Conservation (phyloP, 2,113 vertebrate genomes). For the Cyanoramphus novaezelandiae region DNA sequence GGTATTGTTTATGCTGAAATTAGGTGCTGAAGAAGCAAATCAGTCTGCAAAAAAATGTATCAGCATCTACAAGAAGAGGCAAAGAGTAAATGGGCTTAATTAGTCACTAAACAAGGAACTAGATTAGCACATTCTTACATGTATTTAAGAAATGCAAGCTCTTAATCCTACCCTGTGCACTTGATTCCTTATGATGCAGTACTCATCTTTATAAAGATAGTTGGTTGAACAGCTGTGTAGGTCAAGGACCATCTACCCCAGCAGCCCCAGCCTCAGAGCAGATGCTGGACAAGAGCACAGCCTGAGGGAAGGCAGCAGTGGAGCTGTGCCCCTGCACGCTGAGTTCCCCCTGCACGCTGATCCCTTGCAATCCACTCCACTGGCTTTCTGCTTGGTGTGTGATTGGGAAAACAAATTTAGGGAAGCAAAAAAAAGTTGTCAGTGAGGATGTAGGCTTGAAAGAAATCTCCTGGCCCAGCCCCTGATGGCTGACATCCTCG, state of each 20-base stretch:
- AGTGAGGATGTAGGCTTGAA: neutral
- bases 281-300: neutral
- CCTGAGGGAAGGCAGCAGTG: neutral
- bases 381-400: neutral
- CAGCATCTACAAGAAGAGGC: constrained; percentile 1
- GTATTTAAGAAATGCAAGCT: constrained; percentile 10
- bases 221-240: neutral
- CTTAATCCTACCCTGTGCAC: neutral
- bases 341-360: fast-evolving
- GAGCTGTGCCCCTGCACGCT: neutral
- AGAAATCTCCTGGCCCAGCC: neutral
- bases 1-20: constrained; percentile 11
- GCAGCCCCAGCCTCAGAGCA: neutral
- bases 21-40: constrained; percentile 45
- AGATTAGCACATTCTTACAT: neutral
- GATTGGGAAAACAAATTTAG: neutral
- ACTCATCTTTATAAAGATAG: neutral
- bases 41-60: neutral
- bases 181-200: neutral
- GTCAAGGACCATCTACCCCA: neutral
- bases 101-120: constrained; percentile 16
- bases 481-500: neutral
- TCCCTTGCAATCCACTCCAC: neutral
- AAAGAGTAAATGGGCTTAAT: constrained; percentile 50
- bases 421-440: neutral